phyloP scores from a whole-genome alignment of 2,888 invertebrate genomes.

The Meandrusa payeni region DNA sequence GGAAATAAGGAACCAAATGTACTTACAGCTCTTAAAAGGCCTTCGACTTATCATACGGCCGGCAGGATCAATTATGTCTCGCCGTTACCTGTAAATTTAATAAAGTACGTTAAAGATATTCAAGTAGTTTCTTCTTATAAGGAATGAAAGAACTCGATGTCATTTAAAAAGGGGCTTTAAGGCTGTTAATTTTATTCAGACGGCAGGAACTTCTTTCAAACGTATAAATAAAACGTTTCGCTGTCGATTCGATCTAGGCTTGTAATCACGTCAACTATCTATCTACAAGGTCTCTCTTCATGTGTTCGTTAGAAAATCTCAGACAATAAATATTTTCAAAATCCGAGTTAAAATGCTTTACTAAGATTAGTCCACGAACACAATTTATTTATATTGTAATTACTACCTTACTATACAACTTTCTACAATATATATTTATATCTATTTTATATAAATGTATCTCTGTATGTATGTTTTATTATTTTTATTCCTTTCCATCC shows the following conservation, averaged over 20 bases:
- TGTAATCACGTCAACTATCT: slow-evolving; percentile 49
- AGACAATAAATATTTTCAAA: too few species aligned
- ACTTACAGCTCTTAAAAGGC: slow-evolving; percentile 62
- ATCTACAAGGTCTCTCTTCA: slow-evolving; percentile 50
- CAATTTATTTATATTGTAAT: too few species aligned
- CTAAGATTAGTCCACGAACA: too few species aligned
- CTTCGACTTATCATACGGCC: slow-evolving; percentile 50
- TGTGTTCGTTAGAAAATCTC: too few species aligned
- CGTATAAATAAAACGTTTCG: slow-evolving; percentile 14
- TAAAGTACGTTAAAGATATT: slow-evolving; percentile 24
- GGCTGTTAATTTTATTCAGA: background rate
- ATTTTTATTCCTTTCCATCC: too few species aligned
- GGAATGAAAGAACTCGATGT: slow-evolving; percentile 1
- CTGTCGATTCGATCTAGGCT: slow-evolving; percentile 31
- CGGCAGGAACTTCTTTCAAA: slow-evolving; percentile 20
- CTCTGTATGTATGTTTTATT: too few species aligned
- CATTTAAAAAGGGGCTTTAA: background rate
- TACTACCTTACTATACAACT: too few species aligned
- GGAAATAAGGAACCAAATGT: slow-evolving; percentile 23
- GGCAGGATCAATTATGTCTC: slow-evolving; percentile 54
- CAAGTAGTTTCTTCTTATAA: background rate
- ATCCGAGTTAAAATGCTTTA: too few species aligned
- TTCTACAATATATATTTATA: too few species aligned
- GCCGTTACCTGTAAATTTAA: slow-evolving; percentile 61
- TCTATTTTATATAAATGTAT: too few species aligned